Evolutionary conservation across 2,888 invertebrate genomes (phyloP).

Genomic region (Hypselothyrea guttata): DNA sequence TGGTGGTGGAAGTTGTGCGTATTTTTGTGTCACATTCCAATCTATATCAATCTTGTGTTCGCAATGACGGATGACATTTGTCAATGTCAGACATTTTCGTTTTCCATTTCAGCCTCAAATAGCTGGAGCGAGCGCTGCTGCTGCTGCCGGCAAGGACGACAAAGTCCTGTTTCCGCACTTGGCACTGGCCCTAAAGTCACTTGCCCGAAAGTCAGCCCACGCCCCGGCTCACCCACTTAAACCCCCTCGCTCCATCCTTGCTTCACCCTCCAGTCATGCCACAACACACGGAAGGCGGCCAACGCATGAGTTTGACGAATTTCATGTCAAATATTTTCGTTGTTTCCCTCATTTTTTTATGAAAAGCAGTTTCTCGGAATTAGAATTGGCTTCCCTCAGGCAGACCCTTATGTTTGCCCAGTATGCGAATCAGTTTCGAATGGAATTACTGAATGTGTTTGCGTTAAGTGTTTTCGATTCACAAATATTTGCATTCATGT

Average conservation of each 20-base stretch:
- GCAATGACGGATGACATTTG: constrained; percentile 83
- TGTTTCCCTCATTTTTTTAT: constrained; percentile 63
- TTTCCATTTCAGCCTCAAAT: constrained; percentile 78
- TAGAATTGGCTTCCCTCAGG: constrained; percentile 59
- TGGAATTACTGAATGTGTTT: constrained; percentile 72
- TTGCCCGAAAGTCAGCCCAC: constrained; percentile 49
- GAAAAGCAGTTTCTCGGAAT: constrained; percentile 72
- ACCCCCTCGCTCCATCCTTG: constrained; percentile 19
- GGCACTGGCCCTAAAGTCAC: constrained; percentile 62
- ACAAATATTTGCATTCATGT: constrained; percentile 78
- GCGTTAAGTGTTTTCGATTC: constrained; percentile 72
- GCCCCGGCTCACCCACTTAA: constrained; percentile 1
- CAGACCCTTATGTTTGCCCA: constrained; percentile 20
- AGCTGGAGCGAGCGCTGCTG: constrained; percentile 46
- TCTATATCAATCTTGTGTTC: constrained; percentile 83
- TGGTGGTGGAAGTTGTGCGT: constrained; percentile 71
- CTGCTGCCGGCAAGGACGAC: constrained; percentile 11
- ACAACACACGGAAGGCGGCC: constrained; percentile 35
- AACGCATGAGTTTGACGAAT: constrained; percentile 77
- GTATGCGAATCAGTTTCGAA: constrained; percentile 39
- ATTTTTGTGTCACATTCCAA: constrained; percentile 83
- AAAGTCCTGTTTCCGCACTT: constrained; percentile 20
- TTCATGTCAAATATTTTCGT: constrained; percentile 78
- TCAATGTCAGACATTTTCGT: constrained; percentile 83
- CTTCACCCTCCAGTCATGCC: constrained; percentile 27